Evolutionary conservation across 2,797 vertebrate species (phyloP).

Genomic region (Gymnothorax reevesii): DNA sequence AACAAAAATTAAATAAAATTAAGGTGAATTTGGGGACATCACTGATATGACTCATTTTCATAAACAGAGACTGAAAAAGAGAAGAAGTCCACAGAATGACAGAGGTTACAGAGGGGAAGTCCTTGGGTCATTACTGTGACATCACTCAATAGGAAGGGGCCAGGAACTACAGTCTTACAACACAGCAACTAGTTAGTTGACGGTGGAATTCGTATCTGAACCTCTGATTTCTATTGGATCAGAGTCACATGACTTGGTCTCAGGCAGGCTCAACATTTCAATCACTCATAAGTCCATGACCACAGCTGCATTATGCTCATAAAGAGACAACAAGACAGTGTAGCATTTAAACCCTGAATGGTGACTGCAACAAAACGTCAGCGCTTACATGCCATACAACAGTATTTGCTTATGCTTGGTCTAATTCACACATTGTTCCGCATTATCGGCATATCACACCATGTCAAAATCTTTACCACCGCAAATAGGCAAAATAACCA

Average conservation of each 20-base stretch:
- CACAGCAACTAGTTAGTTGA: neutral
- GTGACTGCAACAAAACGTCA: neutral
- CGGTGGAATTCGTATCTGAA: neutral
- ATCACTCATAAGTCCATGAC: neutral
- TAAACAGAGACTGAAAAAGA: neutral
- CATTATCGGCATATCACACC: neutral
- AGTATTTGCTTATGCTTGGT: neutral
- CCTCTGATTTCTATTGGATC: neutral
- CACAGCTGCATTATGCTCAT: neutral
- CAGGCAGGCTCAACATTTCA: neutral
- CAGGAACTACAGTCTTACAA: neutral
- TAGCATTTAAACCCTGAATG: neutral
- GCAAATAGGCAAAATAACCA: neutral
- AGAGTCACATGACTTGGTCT: neutral
- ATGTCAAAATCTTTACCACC: neutral
- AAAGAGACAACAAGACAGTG: neutral
- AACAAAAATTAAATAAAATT: neutral
- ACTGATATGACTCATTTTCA: neutral
- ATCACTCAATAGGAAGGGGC: neutral
- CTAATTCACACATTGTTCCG: neutral
- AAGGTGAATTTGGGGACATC: neutral
- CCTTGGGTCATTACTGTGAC: neutral
- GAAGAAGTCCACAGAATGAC: neutral
- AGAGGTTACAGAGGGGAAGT: neutral
- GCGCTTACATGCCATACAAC: neutral